Percentiles rank a stretch among this genome's conserved stretches.
Evolutionary conservation across 1,140 invertebrate genomes (phyloP).

Genomic region (Spodoptera frugiperda): DNA sequence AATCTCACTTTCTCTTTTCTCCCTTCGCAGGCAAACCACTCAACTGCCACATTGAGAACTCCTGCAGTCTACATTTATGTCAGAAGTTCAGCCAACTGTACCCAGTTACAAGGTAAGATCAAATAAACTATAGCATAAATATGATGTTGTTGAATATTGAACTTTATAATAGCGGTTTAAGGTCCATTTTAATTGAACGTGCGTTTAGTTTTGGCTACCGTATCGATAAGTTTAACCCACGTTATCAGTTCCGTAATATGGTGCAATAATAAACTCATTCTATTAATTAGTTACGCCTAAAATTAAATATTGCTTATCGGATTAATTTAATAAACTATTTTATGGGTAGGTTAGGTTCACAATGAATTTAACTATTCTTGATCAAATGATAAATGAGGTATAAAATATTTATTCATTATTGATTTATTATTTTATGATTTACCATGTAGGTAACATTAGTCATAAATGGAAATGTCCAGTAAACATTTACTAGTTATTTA

Average conservation of each 20-base stretch:
- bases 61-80: constrained; percentile 94
- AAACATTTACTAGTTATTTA: too few species aligned
- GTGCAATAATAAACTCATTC: neutral
- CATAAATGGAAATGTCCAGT: too few species aligned
- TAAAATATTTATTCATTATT: too few species aligned
- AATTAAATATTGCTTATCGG: neutral
- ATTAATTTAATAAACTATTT: neutral
- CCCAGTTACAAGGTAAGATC: constrained; percentile 89
- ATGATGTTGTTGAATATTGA: neutral
- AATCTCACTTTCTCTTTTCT: neutral
- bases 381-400: too few species aligned
- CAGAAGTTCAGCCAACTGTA: constrained; percentile 94
- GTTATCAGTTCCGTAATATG: neutral
- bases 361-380: neutral
- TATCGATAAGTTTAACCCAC: neutral
- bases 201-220: neutral
- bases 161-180: neutral
- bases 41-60: constrained; percentile 87
- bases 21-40: constrained; percentile 86
- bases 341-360: neutral
- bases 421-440: too few species aligned
- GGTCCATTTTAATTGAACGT: neutral
- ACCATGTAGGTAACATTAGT: too few species aligned
- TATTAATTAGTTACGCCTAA: neutral
- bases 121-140: neutral